phyloP scores from a whole-genome alignment of 2,888 invertebrate species.

The Nomada ruficornis region DNA sequence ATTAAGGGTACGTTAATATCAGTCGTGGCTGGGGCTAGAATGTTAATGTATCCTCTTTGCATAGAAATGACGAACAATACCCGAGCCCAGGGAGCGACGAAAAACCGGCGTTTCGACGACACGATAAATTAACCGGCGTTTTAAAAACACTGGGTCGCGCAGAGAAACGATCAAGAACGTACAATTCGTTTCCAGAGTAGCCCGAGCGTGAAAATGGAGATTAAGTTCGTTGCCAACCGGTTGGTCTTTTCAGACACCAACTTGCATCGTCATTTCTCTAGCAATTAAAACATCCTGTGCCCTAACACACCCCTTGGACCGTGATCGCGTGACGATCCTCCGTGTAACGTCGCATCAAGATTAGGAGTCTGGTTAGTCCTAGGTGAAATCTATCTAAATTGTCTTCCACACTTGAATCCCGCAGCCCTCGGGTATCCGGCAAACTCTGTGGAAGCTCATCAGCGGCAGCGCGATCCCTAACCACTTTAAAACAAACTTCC shows the following conservation, averaged over 20 bases:
- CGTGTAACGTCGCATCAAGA: too few relatives aligned
- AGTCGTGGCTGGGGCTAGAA: too few relatives aligned
- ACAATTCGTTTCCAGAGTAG: not conserved
- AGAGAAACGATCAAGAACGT: slow-evolving; percentile 12
- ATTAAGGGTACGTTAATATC: too few relatives aligned
- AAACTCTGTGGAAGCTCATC: not conserved
- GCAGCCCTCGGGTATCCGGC: too few relatives aligned
- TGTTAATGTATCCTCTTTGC: too few relatives aligned
- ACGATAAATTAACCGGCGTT: slow-evolving; percentile 11
- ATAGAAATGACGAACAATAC: slow-evolving; percentile 6
- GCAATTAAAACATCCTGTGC: slow-evolving; percentile 27
- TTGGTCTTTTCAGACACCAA: not conserved
- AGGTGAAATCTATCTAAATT: too few relatives aligned
- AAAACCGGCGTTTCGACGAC: slow-evolving; percentile 1
- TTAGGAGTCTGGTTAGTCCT: not conserved
- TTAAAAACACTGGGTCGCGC: slow-evolving; percentile 12
- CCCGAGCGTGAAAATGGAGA: not conserved
- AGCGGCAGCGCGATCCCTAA: not conserved
- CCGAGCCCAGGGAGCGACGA: not conserved
- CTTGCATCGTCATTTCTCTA: too few relatives aligned
- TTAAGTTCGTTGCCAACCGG: not conserved
- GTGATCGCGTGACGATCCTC: not conserved
- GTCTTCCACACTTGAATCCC: too few relatives aligned
- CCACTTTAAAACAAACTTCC: not conserved
- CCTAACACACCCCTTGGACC: not conserved